Evolutionary conservation across 1,140 invertebrate genomes (phyloP).

Genomic region (Neotoxoptera formosana): DNA sequence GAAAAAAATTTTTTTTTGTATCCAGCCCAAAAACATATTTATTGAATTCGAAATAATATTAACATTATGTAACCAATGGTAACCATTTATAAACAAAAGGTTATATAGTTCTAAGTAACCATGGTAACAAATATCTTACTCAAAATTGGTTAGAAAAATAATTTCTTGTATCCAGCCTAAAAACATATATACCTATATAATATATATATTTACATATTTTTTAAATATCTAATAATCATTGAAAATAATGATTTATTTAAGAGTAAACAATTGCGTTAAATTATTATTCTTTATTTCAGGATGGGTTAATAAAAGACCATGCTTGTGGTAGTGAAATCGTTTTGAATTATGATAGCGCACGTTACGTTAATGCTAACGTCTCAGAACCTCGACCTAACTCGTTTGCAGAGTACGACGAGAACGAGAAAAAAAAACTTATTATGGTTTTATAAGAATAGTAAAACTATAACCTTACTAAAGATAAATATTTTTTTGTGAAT

Average conservation of each 20-base stretch:
- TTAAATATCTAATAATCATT: too few species aligned
- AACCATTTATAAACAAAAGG: too few species aligned
- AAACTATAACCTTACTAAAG: neutral
- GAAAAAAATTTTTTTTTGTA: too few species aligned
- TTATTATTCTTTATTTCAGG: conserved; percentile 13
- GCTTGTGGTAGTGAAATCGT: neutral
- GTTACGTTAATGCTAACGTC: neutral
- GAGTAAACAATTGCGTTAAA: neutral
- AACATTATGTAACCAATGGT: too few species aligned
- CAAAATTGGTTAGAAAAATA: too few species aligned
- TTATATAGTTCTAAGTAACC: too few species aligned
- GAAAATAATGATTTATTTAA: neutral
- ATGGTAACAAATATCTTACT: too few species aligned
- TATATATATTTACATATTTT: too few species aligned
- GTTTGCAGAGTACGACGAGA: neutral
- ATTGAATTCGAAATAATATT: too few species aligned
- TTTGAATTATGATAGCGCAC: conserved; percentile 13
- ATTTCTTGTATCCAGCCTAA: too few species aligned
- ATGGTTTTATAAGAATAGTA: conserved; percentile 2
- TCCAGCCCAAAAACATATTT: too few species aligned
- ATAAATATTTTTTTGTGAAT: neutral
- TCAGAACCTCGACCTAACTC: neutral
- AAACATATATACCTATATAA: too few species aligned
- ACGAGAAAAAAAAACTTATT: conserved; percentile 51
- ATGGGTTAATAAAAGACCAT: neutral